Evolutionary conservation across 2,113 vertebrate genomes (phyloP), one percentile per base, ranked within the genome.

Genomic region (Aptenodytes forsteri): DNA sequence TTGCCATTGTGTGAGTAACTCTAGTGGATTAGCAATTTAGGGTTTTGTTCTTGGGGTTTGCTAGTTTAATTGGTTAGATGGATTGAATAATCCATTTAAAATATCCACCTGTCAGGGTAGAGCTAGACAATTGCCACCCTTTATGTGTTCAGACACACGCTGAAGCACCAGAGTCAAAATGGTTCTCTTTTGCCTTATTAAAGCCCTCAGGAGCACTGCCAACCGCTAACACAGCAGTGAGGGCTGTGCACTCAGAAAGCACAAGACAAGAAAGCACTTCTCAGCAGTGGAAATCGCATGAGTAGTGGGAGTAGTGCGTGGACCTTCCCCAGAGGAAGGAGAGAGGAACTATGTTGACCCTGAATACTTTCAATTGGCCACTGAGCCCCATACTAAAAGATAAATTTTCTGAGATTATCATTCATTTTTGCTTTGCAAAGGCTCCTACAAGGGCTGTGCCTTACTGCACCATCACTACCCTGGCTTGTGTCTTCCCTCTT

Each of bases 11-110:
- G 26, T 71, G 40, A 76, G 62, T 58, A 58, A 70, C 42, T 54
- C 26, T 69, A n/a, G 58, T 42, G 62, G 78, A 81, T 89, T 89
- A 67, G 27, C 22, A 69, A 18, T 44, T 92, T 87, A 70, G 42
- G 26, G 4, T 7, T 77, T 75, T 80, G 21, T 89, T 82, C 32
- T 38, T 36, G 46, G 22, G 15, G 6, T 72, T 72, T 92, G 59
- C 47, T 83, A 8, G 20, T 85, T 70, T 83, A 82, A 76, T 65
- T 66, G 49, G 13, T 49, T 42, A 69, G 23, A 54, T 50, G 58
- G 32, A 65, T 91, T 92, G 78, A 82, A 78, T 58, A 78, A 84
- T 75, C 23, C 14, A 56, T 76, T 95, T 77, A 59, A 79, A 96
- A 67, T 79, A 56, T 4, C 47, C 69, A 69, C 75, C 30, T 84